Evolutionary conservation across 2,888 invertebrate genomes (phyloP).

Genomic region (Aphodius granarius): DNA sequence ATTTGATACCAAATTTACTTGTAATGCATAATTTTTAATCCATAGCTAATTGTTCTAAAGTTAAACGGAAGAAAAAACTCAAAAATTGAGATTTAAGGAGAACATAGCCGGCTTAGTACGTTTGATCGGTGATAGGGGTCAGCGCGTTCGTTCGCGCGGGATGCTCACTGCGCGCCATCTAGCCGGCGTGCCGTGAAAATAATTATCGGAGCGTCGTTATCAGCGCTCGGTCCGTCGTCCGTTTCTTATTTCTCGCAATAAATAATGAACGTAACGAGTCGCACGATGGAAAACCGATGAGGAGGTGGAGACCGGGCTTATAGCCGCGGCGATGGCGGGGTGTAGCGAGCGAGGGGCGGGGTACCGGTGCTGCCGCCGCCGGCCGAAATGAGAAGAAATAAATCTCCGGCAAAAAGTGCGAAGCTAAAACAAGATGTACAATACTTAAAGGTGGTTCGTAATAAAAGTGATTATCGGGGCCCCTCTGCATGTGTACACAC

Average conservation of each 20-base stretch:
- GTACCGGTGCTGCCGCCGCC: constrained; percentile 1
- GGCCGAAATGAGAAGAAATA: neutral
- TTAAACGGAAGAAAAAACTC: no score
- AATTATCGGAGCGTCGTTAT: constrained; percentile 28
- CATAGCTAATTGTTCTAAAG: no score
- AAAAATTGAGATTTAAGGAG: neutral
- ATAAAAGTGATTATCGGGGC: constrained; percentile 52
- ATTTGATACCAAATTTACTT: no score
- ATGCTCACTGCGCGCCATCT: neutral
- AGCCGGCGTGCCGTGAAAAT: constrained; percentile 21
- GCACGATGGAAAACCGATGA: constrained; percentile 16
- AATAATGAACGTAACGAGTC: constrained; percentile 34
- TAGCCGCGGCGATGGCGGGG: neutral
- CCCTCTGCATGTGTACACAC: constrained; percentile 52
- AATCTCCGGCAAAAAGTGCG: constrained; percentile 41
- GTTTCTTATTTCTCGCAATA: constrained; percentile 29
- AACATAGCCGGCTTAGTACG: neutral
- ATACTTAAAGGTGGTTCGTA: constrained; percentile 49
- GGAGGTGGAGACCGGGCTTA: neutral
- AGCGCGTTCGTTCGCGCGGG: neutral
- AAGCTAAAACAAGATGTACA: constrained; percentile 52
- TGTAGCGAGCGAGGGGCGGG: neutral
- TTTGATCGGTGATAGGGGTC: neutral
- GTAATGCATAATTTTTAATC: no score
- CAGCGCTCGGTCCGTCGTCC: constrained; percentile 11